Evolutionary conservation across 2,113 vertebrate genomes (phyloP).

Genomic region (Ceratotherium simum): DNA sequence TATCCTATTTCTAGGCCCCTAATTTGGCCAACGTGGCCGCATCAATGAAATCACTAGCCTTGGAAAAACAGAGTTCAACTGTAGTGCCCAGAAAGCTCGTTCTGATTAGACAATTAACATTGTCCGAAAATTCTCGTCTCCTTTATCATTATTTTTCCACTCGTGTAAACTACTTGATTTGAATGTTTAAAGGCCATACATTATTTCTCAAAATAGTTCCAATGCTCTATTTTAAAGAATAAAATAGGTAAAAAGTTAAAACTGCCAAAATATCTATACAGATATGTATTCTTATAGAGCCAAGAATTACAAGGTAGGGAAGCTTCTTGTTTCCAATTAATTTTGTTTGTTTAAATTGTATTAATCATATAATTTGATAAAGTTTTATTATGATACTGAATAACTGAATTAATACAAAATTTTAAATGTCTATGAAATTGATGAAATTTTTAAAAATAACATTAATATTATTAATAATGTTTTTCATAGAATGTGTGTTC

Average conservation of each 20-base stretch:
- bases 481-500: conserved; percentile 17
- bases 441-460: neutral
- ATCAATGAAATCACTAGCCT: conserved; percentile 22
- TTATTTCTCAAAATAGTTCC: conserved; percentile 48
- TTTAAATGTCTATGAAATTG: neutral
- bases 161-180: neutral
- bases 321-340: neutral
- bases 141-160: conserved; percentile 5
- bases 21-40: neutral
- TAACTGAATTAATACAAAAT: conserved; percentile 4
- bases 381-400: neutral
- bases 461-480: neutral
- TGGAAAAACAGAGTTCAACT: neutral
- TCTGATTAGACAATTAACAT: conserved; percentile 6
- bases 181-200: neutral
- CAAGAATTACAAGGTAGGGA: neutral
- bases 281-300: neutral
- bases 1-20: conserved; percentile 28
- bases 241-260: neutral
- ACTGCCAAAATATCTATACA: neutral
- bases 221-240: neutral
- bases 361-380: neutral
- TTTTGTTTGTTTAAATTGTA: neutral
- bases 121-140: neutral
- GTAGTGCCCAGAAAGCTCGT: neutral